Evolutionary conservation across 1,140 invertebrate species (phyloP).

Genomic region (Pseudomyrmex cubaensis): DNA sequence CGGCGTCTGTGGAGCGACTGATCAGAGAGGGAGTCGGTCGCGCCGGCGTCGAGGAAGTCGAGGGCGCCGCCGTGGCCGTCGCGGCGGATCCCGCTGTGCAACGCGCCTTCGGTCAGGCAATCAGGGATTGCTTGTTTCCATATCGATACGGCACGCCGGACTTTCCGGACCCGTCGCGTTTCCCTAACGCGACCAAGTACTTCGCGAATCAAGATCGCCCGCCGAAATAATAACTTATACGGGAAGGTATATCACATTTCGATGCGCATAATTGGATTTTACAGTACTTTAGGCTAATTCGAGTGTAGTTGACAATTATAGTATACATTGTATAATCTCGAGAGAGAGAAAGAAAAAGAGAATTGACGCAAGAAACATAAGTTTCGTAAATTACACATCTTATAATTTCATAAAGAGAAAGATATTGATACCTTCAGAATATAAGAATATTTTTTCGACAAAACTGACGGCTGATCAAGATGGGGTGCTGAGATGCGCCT

Average conservation of each 20-base stretch:
- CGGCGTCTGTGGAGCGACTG: conserved; percentile 81
- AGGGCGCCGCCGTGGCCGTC: conserved; percentile 81
- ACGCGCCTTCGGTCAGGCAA: conserved; percentile 83
- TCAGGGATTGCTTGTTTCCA: conserved; percentile 81
- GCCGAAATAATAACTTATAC: conserved; percentile 73
- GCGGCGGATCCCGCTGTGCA: conserved; percentile 80
- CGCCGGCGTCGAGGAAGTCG: conserved; percentile 80
- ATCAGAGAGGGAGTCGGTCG: conserved; percentile 80
- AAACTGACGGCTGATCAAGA: conserved; percentile 20
- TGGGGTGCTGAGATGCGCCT: background rate
- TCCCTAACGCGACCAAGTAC: conserved; percentile 83
- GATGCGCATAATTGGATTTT: no score
- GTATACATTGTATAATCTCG: no score
- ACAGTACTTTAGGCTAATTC: background rate
- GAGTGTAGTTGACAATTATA: background rate
- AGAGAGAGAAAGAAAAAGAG: background rate
- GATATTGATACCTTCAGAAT: background rate
- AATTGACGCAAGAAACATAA: background rate
- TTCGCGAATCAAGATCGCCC: conserved; percentile 78
- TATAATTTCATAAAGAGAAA: conserved; percentile 7
- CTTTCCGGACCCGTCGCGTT: conserved; percentile 81
- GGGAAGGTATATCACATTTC: background rate
- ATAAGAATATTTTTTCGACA: background rate
- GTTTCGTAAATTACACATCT: background rate
- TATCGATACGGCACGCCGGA: conserved; percentile 77